Evolutionary conservation across 2,113 vertebrate genomes (phyloP).

Genomic region (Cettia cetti): DNA sequence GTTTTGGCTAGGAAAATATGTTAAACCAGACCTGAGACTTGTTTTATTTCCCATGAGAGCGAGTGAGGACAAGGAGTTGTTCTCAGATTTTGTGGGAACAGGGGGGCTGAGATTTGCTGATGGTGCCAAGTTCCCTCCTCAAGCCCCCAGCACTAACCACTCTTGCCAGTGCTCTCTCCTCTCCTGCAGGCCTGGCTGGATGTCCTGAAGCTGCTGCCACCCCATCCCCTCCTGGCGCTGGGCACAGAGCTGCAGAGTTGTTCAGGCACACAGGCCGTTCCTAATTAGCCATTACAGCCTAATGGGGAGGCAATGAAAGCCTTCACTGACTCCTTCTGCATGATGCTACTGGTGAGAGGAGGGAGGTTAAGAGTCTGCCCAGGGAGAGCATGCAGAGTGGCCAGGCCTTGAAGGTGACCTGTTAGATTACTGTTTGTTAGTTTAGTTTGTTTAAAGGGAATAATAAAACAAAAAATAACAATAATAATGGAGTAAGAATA

Average conservation of each 20-base stretch:
- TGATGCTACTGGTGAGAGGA: neutral
- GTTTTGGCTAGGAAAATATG: neutral
- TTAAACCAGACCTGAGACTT: neutral
- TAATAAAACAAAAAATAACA: neutral
- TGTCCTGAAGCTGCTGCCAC: neutral
- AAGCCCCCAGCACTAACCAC: neutral
- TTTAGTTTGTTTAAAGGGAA: neutral
- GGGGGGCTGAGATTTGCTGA: neutral
- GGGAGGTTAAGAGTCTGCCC: neutral
- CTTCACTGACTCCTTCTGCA: neutral
- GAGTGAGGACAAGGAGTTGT: neutral
- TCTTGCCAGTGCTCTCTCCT: neutral
- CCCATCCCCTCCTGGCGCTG: neutral
- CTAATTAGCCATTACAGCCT: neutral
- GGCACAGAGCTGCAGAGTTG: neutral
- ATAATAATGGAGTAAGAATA: neutral
- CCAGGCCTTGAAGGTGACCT: neutral
- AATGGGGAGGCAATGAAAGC: neutral
- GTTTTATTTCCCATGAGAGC: neutral
- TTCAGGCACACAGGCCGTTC: neutral
- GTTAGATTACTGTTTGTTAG: neutral
- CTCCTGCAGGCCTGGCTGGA: neutral
- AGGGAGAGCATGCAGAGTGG: neutral
- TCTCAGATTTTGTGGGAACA: neutral
- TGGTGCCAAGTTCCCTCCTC: neutral